Evolutionary conservation across 2,888 invertebrate genomes (phyloP), one percentile per base, ranked within the genome.

Genomic region (Aleiodes testaceus): DNA sequence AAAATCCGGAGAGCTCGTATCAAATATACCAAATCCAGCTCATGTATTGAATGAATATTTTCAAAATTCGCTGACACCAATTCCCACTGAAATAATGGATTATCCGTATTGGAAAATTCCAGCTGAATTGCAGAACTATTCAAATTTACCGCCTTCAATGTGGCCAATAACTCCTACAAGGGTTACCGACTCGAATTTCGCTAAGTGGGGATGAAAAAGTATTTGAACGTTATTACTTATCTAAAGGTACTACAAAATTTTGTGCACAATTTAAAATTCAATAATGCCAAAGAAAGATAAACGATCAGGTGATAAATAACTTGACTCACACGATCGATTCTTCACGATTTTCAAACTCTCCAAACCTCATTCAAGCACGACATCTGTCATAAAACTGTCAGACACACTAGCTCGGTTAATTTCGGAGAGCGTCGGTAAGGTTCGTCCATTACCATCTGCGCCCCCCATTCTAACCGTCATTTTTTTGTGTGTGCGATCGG

Each of bases 101-200:
- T 79, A 88, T 2, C 87, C 90, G 1, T 89, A 89, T 1, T 92
- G 92, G 92, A 88, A 82, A 6, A 90, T 90, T 77, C 90, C 91
- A 45, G 79, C 85, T 3, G 76, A 81, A 49, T 85, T 92, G 59
- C 89, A 90, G 55, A 85, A 83, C 66, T 88, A 88, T 74, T 80
- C 82, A 3, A 89, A 90, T 75, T 82, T 93, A 72, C 92, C 93
- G 14, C 91, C 91, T 0, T 93, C 93, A 59, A 77, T 92, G 11
- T 89, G 88, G 77, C 90, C 89, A 75, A 85, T 92, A 26, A 89
- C 88, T 59, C 84, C 89, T 0, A 89, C 91, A 66, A 89, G 90
- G 78, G 90, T 92, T 78, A 75, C 75, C 6, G 81, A 89, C 78
- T 88, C 87, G 3, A 83, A 88, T 76, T 88, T 91, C 80, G 87